Percentiles rank a stretch among this genome's conserved stretches.
phyloP scores from a whole-genome alignment of 2,113 vertebrate species.

The Drymodes brunneopygia region DNA sequence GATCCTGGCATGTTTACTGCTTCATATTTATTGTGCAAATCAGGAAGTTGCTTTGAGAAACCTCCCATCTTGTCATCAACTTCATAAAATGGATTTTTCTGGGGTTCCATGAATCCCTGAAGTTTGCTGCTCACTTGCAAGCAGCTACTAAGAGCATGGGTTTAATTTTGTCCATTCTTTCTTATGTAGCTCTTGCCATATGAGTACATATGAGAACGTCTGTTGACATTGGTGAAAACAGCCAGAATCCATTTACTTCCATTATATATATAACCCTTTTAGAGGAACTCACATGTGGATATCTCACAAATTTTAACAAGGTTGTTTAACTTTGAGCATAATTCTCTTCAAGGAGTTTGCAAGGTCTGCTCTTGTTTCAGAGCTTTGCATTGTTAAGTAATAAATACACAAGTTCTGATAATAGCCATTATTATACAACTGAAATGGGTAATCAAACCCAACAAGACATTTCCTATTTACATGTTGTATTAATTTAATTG shows the following conservation, averaged over 20 bases:
- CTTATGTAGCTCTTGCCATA: neutral
- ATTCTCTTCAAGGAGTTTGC: neutral
- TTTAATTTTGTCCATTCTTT: neutral
- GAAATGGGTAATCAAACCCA: neutral
- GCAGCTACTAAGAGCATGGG: neutral
- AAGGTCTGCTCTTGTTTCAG: neutral
- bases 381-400: neutral
- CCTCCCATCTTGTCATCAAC: neutral
- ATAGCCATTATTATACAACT: neutral
- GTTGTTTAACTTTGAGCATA: neutral
- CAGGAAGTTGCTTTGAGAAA: neutral
- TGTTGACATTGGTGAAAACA: neutral
- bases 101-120: neutral
- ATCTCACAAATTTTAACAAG: neutral
- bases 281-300: neutral
- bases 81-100: neutral
- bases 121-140: neutral
- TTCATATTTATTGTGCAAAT: neutral
- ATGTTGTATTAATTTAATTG: neutral
- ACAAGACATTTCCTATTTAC: neutral
- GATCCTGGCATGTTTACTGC: neutral
- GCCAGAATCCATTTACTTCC: neutral
- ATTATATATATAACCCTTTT: neutral
- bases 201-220: fast-evolving
- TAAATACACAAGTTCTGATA: neutral